Evolutionary conservation across 2,113 vertebrate genomes (phyloP).

Genomic region (Anolis carolinensis): DNA sequence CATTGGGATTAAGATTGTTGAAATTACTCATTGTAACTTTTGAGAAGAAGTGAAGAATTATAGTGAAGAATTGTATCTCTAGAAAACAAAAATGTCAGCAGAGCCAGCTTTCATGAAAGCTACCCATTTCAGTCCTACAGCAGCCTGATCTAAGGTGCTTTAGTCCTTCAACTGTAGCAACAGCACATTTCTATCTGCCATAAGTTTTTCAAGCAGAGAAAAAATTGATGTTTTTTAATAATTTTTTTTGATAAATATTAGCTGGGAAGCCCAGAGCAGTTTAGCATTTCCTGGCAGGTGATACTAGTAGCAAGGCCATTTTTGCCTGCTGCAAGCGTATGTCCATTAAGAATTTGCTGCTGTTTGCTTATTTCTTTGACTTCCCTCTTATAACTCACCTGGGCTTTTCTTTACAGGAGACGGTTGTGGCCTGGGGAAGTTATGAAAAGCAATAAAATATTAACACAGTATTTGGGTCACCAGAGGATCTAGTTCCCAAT

Average conservation of each 20-base stretch:
- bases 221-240: background rate
- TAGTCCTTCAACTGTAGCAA: background rate
- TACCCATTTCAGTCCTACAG: background rate
- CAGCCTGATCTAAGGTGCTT: background rate
- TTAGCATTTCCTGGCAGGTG: background rate
- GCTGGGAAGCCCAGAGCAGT: background rate
- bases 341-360: conserved; percentile 27
- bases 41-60: too few relatives aligned
- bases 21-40: too few relatives aligned
- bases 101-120: background rate
- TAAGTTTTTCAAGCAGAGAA: background rate
- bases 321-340: background rate
- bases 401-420: conserved; percentile 53
- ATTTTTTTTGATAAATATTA: conserved; percentile 2
- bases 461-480: conserved; percentile 74
- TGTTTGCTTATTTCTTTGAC: conserved; percentile 24
- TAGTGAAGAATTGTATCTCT: background rate
- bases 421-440: conserved; percentile 59
- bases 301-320: background rate
- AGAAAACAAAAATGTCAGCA: background rate
- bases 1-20: too few relatives aligned
- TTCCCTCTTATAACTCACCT: conserved; percentile 47
- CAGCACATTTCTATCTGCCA: background rate
- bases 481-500: conserved; percentile 61
- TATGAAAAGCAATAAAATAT: conserved; percentile 71